These are phyloP conservation scores for Aphelinus certus DNA, from an alignment of 1,140 invertebrate genomes.

Conservation along the genomic window DNA sequence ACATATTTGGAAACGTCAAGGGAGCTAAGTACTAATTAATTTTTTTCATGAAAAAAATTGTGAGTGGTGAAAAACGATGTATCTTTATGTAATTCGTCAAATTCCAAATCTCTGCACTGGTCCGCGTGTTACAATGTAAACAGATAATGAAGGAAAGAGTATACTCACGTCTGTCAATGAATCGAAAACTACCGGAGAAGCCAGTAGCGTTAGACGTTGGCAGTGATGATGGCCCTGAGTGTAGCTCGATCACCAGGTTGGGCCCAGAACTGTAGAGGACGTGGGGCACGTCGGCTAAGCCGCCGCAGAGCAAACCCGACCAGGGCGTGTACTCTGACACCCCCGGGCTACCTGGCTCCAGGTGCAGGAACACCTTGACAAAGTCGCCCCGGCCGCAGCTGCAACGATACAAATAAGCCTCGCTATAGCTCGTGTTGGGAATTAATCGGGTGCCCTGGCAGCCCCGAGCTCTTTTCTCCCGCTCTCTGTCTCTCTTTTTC, in stretches of 20 bases:
- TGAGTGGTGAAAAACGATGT: too few relatives aligned
- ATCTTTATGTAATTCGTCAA: too few relatives aligned
- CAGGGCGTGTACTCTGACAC: conserved; percentile 84
- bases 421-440: conserved; percentile 11
- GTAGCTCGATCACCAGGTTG: conserved; percentile 84
- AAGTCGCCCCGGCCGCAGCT: conserved; percentile 82
- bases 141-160: conserved; percentile 7
- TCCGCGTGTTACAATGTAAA: too few relatives aligned
- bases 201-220: conserved; percentile 67
- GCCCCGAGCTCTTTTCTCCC: not conserved
- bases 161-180: conserved; percentile 83
- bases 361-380: conserved; percentile 82
- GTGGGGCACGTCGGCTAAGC: conserved; percentile 75
- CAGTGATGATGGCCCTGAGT: conserved; percentile 66
- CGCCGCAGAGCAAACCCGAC: conserved; percentile 80
- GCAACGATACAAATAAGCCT: conserved; percentile 56
- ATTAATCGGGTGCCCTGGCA: conserved; percentile 15
- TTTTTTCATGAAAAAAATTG: too few relatives aligned
- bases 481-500: not conserved
- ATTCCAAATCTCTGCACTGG: too few relatives aligned
- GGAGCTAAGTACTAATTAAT: too few relatives aligned
- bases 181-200: conserved; percentile 82
- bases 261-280: conserved; percentile 83
- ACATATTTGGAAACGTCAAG: too few relatives aligned
- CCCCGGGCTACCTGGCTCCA: conserved; percentile 70